These are phyloP conservation scores for Myrmophylax atrothorax DNA, from an alignment of 2,113 vertebrate species.

Conservation along the genomic window DNA sequence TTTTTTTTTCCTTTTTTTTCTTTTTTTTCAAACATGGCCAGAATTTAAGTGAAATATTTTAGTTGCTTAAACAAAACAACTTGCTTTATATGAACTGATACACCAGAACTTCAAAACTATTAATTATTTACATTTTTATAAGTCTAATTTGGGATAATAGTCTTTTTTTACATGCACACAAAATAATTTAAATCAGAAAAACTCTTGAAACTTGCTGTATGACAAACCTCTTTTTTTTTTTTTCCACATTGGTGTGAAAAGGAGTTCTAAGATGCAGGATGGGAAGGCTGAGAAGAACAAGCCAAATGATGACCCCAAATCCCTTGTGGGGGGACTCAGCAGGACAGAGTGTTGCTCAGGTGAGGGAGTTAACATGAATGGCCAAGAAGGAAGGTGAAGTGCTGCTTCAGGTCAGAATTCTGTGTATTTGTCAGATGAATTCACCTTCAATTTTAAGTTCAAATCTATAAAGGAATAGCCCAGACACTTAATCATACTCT, in stretches of 20 bases:
- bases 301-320: not conserved
- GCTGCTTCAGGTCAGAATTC: not conserved
- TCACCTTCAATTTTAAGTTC: slow-evolving; percentile 16
- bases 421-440: not conserved
- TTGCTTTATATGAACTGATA: not conserved
- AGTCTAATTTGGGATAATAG: not conserved
- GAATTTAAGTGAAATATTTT: not conserved
- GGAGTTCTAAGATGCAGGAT: not conserved
- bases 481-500: not conserved
- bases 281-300: not conserved
- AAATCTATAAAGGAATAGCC: not conserved
- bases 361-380: not conserved
- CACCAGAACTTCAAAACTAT: not conserved
- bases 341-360: not conserved
- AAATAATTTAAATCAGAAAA: not conserved
- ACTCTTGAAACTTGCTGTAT: not conserved
- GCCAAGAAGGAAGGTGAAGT: not conserved
- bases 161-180: not conserved
- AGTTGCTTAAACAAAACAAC: not conserved
- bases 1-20: not conserved
- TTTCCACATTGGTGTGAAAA: not conserved
- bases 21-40: not conserved
- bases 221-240: not conserved
- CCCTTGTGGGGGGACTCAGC: not conserved
- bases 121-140: not conserved